phyloP scores from a whole-genome alignment of 1,140 invertebrate genomes.

The Portunus trituberculatus region DNA sequence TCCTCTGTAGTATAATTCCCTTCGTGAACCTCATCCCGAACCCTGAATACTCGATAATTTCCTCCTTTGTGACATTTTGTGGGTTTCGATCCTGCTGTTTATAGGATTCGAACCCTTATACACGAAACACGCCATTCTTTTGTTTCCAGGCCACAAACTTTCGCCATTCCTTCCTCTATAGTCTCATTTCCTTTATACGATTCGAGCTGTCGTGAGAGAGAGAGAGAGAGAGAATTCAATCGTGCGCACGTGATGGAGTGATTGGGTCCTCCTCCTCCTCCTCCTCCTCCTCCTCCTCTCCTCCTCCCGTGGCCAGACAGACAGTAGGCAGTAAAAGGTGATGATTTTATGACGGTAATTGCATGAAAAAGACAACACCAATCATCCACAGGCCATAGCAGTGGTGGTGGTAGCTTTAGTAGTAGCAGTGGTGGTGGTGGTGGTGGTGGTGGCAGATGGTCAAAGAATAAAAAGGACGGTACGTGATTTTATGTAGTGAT shows the following conservation, averaged over 20 bases:
- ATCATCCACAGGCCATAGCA: not conserved
- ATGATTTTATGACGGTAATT: slow-evolving; percentile 14
- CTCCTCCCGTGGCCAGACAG: not conserved
- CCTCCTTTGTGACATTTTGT: too few relatives aligned
- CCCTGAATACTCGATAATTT: too few relatives aligned
- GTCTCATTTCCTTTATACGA: not conserved
- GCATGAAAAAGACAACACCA: slow-evolving; percentile 11
- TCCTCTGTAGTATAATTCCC: not conserved
- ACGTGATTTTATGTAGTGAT: too few relatives aligned
- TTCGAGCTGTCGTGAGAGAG: too few relatives aligned
- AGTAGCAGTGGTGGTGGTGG: not conserved
- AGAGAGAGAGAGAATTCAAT: not conserved
- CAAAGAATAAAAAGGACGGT: too few relatives aligned
- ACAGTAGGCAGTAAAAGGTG: not conserved
- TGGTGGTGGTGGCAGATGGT: too few relatives aligned
- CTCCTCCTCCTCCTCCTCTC: not conserved
- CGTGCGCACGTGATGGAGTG: not conserved
- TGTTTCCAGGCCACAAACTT: too few relatives aligned
- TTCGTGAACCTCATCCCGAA: not conserved
- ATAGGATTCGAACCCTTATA: too few relatives aligned
- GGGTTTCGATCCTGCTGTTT: too few relatives aligned
- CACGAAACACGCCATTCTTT: too few relatives aligned
- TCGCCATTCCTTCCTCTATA: not conserved
- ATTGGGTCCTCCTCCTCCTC: not conserved
- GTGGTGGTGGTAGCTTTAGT: not conserved